Conservation (phyloP, 2,113 vertebrate genomes). For the Danio rerio region DNA sequence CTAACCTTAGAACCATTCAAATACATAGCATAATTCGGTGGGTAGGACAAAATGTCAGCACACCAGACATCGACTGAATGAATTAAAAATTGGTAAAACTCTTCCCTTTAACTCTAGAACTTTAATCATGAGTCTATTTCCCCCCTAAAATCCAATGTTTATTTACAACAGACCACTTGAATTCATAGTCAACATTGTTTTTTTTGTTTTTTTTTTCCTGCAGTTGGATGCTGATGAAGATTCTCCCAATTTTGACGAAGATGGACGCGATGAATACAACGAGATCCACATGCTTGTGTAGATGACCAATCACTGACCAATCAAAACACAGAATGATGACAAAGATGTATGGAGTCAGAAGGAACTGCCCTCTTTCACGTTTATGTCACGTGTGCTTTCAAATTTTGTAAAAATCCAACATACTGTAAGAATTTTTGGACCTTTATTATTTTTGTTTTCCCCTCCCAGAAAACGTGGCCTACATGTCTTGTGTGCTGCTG, state of each 20-base stretch:
- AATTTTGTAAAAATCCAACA: conserved; percentile 46
- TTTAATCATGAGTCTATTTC: too few species aligned
- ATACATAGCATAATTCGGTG: too few species aligned
- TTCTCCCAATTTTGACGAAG: conserved; percentile 93
- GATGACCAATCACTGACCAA: conserved; percentile 25
- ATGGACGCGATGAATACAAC: conserved; percentile 94
- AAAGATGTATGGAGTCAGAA: conserved; percentile 9
- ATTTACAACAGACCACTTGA: too few species aligned
- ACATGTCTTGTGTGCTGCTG: conserved; percentile 18
- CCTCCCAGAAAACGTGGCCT: conserved; percentile 35
- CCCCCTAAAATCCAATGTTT: too few species aligned
- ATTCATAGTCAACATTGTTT: too few species aligned
- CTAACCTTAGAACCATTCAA: too few species aligned
- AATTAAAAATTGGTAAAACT: too few species aligned
- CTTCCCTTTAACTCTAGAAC: too few species aligned
- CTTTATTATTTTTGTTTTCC: conserved; percentile 22
- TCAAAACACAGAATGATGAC: conserved; percentile 27
- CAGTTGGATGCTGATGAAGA: conserved; percentile 94
- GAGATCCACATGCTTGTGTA: conserved; percentile 98
- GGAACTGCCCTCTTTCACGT: conserved; percentile 36
- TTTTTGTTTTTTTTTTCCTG: conserved; percentile 38
- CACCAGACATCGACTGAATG: too few species aligned
- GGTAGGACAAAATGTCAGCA: too few species aligned
- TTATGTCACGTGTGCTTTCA: conserved; percentile 33
- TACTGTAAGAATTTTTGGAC: conserved; percentile 29